Evolutionary conservation across 2,888 invertebrate genomes (phyloP), one percentile per base, ranked within the genome.

Genomic region (Sesamia inferens): DNA sequence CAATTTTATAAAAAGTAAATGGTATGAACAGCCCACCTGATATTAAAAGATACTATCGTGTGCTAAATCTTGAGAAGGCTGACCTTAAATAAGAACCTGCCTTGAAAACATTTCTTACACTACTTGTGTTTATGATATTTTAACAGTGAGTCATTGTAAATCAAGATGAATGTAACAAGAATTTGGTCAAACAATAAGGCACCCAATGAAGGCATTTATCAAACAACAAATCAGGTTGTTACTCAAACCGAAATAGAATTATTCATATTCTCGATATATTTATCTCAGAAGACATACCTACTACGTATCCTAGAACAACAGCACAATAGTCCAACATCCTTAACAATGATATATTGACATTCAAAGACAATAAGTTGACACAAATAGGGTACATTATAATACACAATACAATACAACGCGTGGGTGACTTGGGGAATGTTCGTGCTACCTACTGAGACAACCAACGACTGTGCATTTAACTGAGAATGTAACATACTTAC

Each of bases 351-450:
- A 86, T 85, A 86, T 86, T 79, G 87, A 86, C 82, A 86, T 86
- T 85, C 85, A 85, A 86, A 86, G 88, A 91, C 91, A 90, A 91
- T 90, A 89, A 90, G 87, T 89, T 89, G 91, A 89, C 91, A 90
- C 89, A 86, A 86, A 86, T 86, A 86, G 83, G 83, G 87, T 88
- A 88, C 89, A 89, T 89, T 87, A 87, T 86, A 86, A 87, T 85
- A 88, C 85, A 84, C 82, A 85, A 83, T 77, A 87, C 86, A 85
- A 87, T 87, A 85, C 83, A 85, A 82, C 76, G 87, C 87, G 88
- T 88, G 83, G 87, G 85, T 81, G 86, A 81, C 77, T 76, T 74
- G 78, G 78, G 31, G 81, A 83, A 85, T 87, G 85, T 82, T 76
- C 65, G 61, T 64, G 81, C 82, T 85, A 64, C 86, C 82, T 81